Percentiles rank a stretch among this genome's conserved stretches.
phyloP scores from a whole-genome alignment of 2,113 vertebrate genomes.

The Datnioides undecimradiatus region DNA sequence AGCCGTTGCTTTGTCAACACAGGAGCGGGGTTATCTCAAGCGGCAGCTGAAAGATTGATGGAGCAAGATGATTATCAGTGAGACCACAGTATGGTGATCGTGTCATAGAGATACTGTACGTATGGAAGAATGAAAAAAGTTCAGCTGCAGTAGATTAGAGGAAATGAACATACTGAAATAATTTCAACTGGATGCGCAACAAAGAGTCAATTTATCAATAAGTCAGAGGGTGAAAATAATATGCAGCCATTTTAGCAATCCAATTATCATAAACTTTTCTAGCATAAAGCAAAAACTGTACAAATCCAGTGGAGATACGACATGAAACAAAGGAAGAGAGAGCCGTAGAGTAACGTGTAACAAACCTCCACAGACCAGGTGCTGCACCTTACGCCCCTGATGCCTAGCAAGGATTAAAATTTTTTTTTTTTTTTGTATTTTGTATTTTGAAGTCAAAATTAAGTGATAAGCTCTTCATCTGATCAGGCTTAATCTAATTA shows the following conservation, averaged over 20 bases:
- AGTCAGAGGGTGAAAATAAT: background rate
- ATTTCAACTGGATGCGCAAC: background rate
- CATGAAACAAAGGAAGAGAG: background rate
- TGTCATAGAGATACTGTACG: conserved; percentile 48
- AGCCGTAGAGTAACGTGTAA: too few species aligned
- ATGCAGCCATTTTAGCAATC: background rate
- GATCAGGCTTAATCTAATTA: background rate
- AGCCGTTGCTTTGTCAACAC: conserved; percentile 79
- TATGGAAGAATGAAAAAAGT: conserved; percentile 10
- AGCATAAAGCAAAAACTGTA: background rate
- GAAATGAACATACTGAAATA: conserved; percentile 7
- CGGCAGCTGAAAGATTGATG: conserved; percentile 75
- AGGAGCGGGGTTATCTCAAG: conserved; percentile 74
- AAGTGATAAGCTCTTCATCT: too few species aligned
- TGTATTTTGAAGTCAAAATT: too few species aligned
- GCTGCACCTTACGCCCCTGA: too few species aligned
- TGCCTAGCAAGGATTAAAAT: too few species aligned
- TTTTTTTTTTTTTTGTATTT: too few species aligned
- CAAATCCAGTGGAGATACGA: background rate
- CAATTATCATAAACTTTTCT: background rate
- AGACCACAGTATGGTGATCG: conserved; percentile 47
- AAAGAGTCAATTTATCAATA: background rate
- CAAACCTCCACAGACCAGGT: background rate
- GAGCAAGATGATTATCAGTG: conserved; percentile 75
- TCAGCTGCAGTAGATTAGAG: too few species aligned